A percentile compares a stretch with the other conserved stretches of the same genome.
Evolutionary conservation across 30 jellyfish, hydroid and myxozoan species (phyloP).

Genomic region (Turritopsis rubra): DNA sequence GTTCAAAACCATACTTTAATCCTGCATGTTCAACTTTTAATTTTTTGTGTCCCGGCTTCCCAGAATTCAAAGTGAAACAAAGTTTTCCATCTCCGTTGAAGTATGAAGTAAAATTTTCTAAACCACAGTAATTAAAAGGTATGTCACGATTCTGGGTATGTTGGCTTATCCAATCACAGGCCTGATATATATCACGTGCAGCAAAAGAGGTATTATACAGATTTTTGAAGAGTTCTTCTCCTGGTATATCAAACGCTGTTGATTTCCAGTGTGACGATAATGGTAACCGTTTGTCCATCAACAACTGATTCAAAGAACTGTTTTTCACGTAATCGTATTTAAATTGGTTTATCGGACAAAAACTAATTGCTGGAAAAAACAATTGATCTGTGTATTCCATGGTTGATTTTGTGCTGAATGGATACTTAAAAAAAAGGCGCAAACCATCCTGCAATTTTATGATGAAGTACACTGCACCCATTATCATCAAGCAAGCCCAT

Average conservation of each 20-base stretch:
- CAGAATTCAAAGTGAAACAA: slow-evolving; percentile 87
- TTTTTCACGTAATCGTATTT: slow-evolving; percentile 47
- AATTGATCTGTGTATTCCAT: slow-evolving; percentile 64
- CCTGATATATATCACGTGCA: slow-evolving; percentile 52
- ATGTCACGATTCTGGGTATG: slow-evolving; percentile 42
- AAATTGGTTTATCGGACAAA: slow-evolving; percentile 70
- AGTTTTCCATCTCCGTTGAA: slow-evolving; percentile 61
- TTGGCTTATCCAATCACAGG: slow-evolving; percentile 67
- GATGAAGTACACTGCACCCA: slow-evolving; percentile 78
- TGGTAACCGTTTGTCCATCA: slow-evolving; percentile 5
- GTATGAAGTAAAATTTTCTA: slow-evolving; percentile 53
- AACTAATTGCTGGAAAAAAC: slow-evolving; percentile 80
- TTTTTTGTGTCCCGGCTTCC: slow-evolving; percentile 45
- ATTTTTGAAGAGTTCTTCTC: slow-evolving; percentile 42
- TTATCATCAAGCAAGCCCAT: slow-evolving; percentile 72
- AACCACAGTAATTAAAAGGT: slow-evolving; percentile 43
- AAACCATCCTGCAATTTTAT: slow-evolving; percentile 80
- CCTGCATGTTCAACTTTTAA: slow-evolving; percentile 75
- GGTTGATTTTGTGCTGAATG: slow-evolving; percentile 88
- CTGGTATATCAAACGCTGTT: slow-evolving; percentile 52
- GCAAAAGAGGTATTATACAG: slow-evolving; percentile 53
- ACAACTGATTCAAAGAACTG: slow-evolving; percentile 37
- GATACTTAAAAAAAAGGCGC: slow-evolving; percentile 48
- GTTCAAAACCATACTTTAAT: slow-evolving; percentile 63
- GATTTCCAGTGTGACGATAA: slow-evolving; percentile 26